phyloP scores from a whole-genome alignment of 1,140 invertebrate species.

The Pachyrhynchus sulphureomaculatus region DNA sequence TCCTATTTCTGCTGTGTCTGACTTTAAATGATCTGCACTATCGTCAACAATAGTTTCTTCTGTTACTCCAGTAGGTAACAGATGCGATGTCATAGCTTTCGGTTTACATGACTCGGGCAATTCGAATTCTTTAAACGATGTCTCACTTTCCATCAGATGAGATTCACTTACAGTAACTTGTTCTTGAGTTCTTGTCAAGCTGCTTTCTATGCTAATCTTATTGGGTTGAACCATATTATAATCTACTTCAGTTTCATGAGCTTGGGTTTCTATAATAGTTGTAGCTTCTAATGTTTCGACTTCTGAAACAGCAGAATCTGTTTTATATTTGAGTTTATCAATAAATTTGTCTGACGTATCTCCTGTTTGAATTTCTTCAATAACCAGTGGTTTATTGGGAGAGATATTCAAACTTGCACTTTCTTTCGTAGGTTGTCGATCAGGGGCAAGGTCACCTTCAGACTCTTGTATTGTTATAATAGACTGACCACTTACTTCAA shows the following conservation, averaged over 20 bases:
- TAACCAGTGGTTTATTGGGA: conserved; percentile 57
- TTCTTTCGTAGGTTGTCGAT: conserved; percentile 52
- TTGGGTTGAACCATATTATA: conserved; percentile 48
- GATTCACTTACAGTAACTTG: conserved; percentile 57
- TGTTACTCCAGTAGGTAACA: conserved; percentile 59
- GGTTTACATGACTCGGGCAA: conserved; percentile 59
- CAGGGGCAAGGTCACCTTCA: conserved; percentile 55
- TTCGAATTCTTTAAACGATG: conserved; percentile 52
- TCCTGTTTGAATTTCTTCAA: conserved; percentile 58
- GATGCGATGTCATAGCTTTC: conserved; percentile 56
- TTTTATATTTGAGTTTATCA: conserved; percentile 56
- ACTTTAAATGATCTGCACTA: conserved; percentile 52
- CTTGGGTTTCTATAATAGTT: conserved; percentile 56
- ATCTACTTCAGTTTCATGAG: conserved; percentile 58
- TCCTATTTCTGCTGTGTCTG: conserved; percentile 47
- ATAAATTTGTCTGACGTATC: conserved; percentile 58
- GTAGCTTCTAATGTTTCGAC: conserved; percentile 60
- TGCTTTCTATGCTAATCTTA: conserved; percentile 48
- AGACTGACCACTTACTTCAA: conserved; percentile 59
- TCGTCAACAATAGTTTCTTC: conserved; percentile 61
- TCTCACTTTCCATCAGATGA: conserved; percentile 60
- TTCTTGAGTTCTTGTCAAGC: conserved; percentile 52
- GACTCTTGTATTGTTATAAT: conserved; percentile 59
- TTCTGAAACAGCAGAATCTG: conserved; percentile 54
- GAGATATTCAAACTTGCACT: conserved; percentile 56